A percentile compares a stretch with the other conserved stretches of the same genome.
phyloP scores from a whole-genome alignment of 2,888 invertebrate species.

The Palloptera scutellata region DNA sequence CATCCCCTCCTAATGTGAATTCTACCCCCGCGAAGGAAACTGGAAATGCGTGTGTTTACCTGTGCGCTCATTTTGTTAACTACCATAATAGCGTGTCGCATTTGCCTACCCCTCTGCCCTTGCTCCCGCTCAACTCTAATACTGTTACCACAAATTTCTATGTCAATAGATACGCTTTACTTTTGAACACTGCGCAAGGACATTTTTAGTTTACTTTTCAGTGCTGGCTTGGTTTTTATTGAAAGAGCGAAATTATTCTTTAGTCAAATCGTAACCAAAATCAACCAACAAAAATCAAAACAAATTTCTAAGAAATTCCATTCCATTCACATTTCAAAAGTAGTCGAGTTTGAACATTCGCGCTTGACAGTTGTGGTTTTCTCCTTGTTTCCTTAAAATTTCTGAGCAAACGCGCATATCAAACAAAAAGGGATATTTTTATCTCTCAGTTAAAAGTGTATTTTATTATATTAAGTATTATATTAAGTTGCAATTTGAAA shows the following conservation, averaged over 20 bases:
- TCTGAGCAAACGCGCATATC: neutral
- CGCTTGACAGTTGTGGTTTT: constrained; percentile 39
- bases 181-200: constrained; percentile 60
- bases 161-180: constrained; percentile 49
- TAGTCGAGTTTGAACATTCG: constrained; percentile 59
- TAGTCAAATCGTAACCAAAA: constrained; percentile 27
- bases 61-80: neutral
- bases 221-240: constrained; percentile 6
- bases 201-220: constrained; percentile 46
- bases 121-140: neutral
- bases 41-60: neutral
- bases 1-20: too few species aligned
- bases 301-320: constrained; percentile 58
- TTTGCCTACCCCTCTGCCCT: neutral
- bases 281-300: constrained; percentile 29
- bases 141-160: constrained; percentile 39
- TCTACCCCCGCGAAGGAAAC: too few species aligned
- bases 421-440: constrained; percentile 14
- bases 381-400: neutral
- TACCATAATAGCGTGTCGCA: neutral
- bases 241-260: neutral
- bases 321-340: constrained; percentile 27
- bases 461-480: neutral
- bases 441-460: neutral
- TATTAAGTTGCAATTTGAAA: too few species aligned